Evolutionary conservation across 2,888 invertebrate species (phyloP), one percentile per base, ranked within the genome.

Genomic region (Eumacrocentrus americanus): DNA sequence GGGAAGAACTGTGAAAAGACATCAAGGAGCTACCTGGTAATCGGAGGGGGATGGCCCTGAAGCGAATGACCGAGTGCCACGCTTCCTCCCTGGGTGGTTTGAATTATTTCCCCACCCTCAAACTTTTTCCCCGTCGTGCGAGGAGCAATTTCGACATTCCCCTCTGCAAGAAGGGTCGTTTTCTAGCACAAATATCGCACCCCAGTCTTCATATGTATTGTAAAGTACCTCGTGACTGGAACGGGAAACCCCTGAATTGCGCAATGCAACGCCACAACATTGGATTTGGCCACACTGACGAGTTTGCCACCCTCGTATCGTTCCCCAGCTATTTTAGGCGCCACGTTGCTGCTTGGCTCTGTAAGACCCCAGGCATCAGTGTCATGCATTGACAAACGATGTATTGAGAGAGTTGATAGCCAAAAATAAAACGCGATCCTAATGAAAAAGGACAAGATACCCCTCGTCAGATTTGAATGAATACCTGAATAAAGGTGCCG

Each of bases 21-120:
- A 35, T 35, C 11, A 16, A 12, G 18, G 9, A 12, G 18, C 25
- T 87, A 91, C 91, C 91, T 91, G 85, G 89, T 90, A 56, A 82
- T 80, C 63, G 91, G 90, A 76, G 88, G 86, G 62, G 91, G 91
- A 81, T 85, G 90, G 62, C 88, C 88, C 84, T 91, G 91, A 73
- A 89, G 87, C 70, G 88, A 87, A 81, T 91, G 91, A 73, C 89
- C 83, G 70, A 89, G 84, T 62, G 89, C 83, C 68, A 82, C 77
- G 67, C 80, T 78, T 67, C 77, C 76, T 67, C 69, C 72, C 50
- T 64, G 67, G 55, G 70, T 62, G 56, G 71, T 80, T 70, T 82
- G 78, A 70, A 86, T 81, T 72, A 86, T 81, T 61, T 83, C 83
- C 70, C 82, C 72, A 60, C 75, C 83, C 62, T 82, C 82, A 69